These are phyloP conservation scores for Neodontobutis hainanensis DNA, from an alignment of 2,113 vertebrate genomes.

Conservation along the genomic window DNA sequence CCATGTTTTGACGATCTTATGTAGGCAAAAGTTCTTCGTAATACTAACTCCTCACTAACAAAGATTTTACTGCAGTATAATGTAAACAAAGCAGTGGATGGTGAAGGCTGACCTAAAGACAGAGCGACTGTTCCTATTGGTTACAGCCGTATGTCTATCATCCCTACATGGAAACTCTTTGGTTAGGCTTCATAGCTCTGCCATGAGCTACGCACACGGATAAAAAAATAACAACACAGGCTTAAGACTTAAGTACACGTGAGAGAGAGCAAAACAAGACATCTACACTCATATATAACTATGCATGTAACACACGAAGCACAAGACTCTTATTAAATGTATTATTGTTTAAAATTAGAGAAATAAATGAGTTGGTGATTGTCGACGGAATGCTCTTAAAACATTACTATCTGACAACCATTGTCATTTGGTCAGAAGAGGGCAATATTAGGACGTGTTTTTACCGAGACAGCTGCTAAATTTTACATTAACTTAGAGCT, in stretches of 20 bases:
- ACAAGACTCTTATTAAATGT: neutral
- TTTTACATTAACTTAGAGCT: too few relatives aligned
- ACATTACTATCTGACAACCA: too few relatives aligned
- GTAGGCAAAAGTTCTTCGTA: neutral
- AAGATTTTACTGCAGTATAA: conserved; percentile 56
- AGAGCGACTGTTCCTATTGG: conserved; percentile 54
- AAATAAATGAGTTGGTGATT: neutral
- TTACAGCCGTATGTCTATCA: conserved; percentile 45
- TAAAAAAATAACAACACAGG: conserved; percentile 51
- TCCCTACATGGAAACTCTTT: conserved; percentile 54
- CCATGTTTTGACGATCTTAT: neutral
- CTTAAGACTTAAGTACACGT: conserved; percentile 70
- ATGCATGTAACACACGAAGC: neutral
- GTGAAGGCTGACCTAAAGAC: conserved; percentile 26
- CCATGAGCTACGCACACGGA: conserved; percentile 35
- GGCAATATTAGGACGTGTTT: too few relatives aligned
- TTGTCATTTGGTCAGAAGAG: too few relatives aligned
- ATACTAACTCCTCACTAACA: conserved; percentile 22
- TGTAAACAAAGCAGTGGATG: conserved; percentile 65
- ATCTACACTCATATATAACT: neutral
- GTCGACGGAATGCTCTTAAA: too few relatives aligned
- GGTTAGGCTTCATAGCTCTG: conserved; percentile 20
- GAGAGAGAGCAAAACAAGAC: conserved; percentile 71
- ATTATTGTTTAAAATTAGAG: neutral
- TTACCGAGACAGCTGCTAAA: too few relatives aligned